These are phyloP conservation scores for Thalassoma bifasciatum DNA, from an alignment of 2,113 vertebrate genomes.

Conservation along the genomic window DNA sequence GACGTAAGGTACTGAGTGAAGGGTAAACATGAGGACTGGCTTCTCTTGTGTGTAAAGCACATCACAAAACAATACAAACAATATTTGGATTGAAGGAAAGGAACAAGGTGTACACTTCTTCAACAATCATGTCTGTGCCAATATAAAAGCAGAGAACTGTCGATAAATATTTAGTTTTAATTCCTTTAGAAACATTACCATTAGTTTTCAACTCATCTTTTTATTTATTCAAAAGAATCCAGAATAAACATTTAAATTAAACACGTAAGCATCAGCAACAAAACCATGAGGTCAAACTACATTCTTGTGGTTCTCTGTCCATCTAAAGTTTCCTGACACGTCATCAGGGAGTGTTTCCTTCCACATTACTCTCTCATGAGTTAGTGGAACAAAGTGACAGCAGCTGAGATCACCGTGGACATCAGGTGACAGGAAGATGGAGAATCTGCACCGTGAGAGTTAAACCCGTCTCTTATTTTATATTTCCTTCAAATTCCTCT, in stretches of 20 bases:
- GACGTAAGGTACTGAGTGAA: background rate
- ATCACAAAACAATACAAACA: too few species aligned
- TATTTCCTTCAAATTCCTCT: too few species aligned
- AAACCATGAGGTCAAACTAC: background rate
- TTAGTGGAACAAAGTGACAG: constrained; percentile 12
- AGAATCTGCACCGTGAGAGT: background rate
- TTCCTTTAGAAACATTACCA: too few species aligned
- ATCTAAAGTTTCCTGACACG: background rate
- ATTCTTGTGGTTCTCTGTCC: too few species aligned
- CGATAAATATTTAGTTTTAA: too few species aligned
- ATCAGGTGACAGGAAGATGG: background rate
- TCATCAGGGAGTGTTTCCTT: constrained; percentile 3
- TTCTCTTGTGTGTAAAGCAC: background rate
- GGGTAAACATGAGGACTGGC: background rate
- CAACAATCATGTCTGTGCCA: background rate
- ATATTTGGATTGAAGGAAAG: background rate
- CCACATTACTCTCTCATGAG: constrained; percentile 2
- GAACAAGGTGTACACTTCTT: background rate
- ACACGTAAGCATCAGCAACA: background rate
- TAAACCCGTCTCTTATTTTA: background rate
- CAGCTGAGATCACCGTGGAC: background rate
- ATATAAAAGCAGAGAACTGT: background rate
- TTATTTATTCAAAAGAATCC: background rate
- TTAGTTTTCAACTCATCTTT: background rate
- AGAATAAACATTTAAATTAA: background rate